Evolutionary conservation across 2,888 invertebrate genomes (phyloP).

Genomic region (Chorisops tibialis): DNA sequence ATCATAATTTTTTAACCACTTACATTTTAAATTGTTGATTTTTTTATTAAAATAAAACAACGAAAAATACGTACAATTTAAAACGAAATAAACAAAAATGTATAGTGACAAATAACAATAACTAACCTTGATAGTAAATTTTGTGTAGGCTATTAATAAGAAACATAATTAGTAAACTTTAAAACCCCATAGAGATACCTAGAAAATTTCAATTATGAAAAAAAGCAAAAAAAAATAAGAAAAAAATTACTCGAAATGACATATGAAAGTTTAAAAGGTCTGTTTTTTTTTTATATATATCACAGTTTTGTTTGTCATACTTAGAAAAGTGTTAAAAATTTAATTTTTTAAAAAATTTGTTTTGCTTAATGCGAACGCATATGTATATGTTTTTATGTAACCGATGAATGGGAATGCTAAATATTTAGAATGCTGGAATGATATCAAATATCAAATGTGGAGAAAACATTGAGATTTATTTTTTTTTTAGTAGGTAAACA

Average conservation of each 20-base stretch:
- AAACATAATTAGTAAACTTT: constrained; percentile 1
- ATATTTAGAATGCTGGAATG: too few species aligned
- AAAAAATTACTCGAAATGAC: constrained; percentile 9
- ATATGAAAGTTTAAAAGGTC: constrained; percentile 10
- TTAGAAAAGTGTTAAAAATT: background rate
- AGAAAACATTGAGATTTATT: constrained; percentile 34
- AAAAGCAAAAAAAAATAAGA: constrained; percentile 3
- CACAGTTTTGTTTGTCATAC: constrained; percentile 24
- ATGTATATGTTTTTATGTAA: too few species aligned
- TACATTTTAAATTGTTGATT: background rate
- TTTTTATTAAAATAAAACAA: too few species aligned
- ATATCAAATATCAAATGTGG: too few species aligned
- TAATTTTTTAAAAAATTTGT: too few species aligned
- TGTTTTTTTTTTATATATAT: constrained; percentile 22
- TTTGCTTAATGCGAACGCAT: too few species aligned
- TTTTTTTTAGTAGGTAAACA: too few species aligned
- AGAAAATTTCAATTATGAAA: background rate
- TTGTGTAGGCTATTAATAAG: too few species aligned
- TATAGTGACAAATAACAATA: background rate
- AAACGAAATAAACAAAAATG: too few species aligned
- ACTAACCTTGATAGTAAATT: constrained; percentile 22
- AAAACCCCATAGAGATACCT: too few species aligned
- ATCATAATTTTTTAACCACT: background rate
- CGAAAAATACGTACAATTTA: too few species aligned
- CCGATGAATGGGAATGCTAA: too few species aligned